A percentile compares a stretch with the other conserved stretches of the same genome.
phyloP scores from a whole-genome alignment of 1,140 invertebrate genomes.

The Portunus trituberculatus region DNA sequence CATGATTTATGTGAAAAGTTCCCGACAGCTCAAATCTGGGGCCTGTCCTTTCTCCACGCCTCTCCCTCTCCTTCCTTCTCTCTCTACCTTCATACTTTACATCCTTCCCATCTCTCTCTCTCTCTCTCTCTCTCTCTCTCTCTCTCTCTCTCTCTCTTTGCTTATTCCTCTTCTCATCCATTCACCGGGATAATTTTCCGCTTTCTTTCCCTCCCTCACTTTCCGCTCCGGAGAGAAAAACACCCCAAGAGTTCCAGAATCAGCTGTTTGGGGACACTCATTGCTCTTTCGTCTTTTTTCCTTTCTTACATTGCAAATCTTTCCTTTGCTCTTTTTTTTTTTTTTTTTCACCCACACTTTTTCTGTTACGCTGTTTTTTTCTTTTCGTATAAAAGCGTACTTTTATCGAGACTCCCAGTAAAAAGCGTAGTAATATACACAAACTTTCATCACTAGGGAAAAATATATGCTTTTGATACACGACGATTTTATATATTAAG shows the following conservation, averaged over 20 bases:
- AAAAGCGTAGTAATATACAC: no score
- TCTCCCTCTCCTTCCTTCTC: slow-evolving; percentile 38
- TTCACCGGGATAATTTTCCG: background rate
- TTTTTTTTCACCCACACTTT: background rate
- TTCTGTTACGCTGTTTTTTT: background rate
- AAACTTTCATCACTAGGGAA: no score
- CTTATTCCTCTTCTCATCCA: background rate
- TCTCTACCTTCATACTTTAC: background rate
- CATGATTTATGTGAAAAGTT: slow-evolving; percentile 7
- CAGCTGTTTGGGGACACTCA: background rate
- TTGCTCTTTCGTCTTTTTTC: background rate
- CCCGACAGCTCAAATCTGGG: background rate
- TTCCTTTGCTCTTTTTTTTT: background rate
- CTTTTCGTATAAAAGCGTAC: no score
- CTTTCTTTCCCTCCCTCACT: background rate
- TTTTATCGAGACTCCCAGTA: no score
- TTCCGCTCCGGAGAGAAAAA: background rate
- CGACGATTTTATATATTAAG: no score
- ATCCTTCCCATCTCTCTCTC: background rate
- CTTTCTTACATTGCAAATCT: background rate
- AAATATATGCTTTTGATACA: no score
- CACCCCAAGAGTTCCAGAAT: background rate
- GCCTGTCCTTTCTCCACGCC: background rate
- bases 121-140: background rate
- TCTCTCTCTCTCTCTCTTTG: background rate